Evolutionary conservation across 2,888 invertebrate species (phyloP).

Genomic region (Leptinotarsa rubiginosa): DNA sequence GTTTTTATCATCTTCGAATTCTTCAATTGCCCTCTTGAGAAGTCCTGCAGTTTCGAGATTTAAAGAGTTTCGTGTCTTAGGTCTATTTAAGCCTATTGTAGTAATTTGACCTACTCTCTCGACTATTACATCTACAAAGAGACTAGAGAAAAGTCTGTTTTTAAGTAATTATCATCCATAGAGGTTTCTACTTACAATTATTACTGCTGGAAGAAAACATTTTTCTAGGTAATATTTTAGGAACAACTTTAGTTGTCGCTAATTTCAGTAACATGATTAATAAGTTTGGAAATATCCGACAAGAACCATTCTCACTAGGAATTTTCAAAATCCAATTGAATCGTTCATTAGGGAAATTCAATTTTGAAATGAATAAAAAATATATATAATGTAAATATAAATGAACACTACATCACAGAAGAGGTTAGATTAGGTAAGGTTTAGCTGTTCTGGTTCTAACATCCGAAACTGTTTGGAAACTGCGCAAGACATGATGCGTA

Average conservation of each 20-base stretch:
- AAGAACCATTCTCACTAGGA: neutral
- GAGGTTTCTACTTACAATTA: conserved; percentile 1
- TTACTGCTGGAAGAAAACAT: neutral
- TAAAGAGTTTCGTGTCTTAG: conserved; percentile 85
- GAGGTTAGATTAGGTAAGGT: too few species aligned
- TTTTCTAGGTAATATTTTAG: neutral
- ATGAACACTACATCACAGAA: too few species aligned
- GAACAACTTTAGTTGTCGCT: neutral
- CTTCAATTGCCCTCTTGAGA: conserved; percentile 78
- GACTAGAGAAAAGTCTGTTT: neutral
- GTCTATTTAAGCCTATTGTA: conserved; percentile 89
- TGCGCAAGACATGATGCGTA: too few species aligned
- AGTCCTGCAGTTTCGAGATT: conserved; percentile 76
- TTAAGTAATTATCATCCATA: neutral
- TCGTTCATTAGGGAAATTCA: too few species aligned
- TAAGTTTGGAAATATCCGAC: neutral
- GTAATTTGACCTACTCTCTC: conserved; percentile 77
- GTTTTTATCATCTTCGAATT: conserved; percentile 82
- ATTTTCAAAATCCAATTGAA: neutral
- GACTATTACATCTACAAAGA: conserved; percentile 58
- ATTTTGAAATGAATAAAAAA: too few species aligned
- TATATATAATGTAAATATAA: too few species aligned
- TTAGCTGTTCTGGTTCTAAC: too few species aligned
- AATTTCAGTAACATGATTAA: conserved; percentile 8
- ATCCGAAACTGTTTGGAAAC: too few species aligned